Base-by-base conservation (phyloP, 2,888 invertebrate species). In the Catocala nupta region DNA sequence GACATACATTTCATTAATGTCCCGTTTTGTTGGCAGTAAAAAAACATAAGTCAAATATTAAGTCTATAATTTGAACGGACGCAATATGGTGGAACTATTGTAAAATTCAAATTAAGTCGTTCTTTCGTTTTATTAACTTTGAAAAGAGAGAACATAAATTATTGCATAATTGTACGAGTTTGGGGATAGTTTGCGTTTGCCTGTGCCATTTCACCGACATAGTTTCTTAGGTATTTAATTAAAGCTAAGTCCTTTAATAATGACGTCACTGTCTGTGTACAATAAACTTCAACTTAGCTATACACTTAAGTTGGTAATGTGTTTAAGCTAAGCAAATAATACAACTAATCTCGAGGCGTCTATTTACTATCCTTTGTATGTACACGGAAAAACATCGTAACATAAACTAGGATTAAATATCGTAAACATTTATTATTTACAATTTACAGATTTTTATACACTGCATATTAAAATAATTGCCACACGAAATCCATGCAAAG, bases 151-250 rank as follows among this genome's bases (percentile, higher is more conserved):
- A 68, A 81, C 80, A 82, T 84, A 83, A 84, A 87, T 89, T 88
- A 83, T 76, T 83, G 84, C 87, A 78, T 82, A 85, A 87, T 85
- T 78, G 75, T 67, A 70, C 66, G 82, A 86, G 81, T 86, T 85
- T 77, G 64, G 66, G 72, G 76, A 82, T 87, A 85, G 83, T 86
- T 86, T 69, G 62, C 64, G 71, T 74, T 80, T 70, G 66, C 68
- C 47, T 69, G 75, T 71, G 80, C 80, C 83, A 82, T 82, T 86
- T 80, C 64, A 66, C 71, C 70, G 60, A 83, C 84, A 88, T 88
- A 89, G 86, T 88, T 88, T 73, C 77, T 71, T 75, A 80, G 79
- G 72, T 78, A 82, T 87, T 87, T 84, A 77, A 85, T 86, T 81
- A 84, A 81, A 80, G 72, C 66, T 60, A 71, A 70, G 72, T 71